Percentiles rank a stretch among this genome's conserved stretches.
These are phyloP conservation scores for Drosophila carrolli DNA, from an alignment of 1,140 invertebrate genomes.

Conservation along the genomic window DNA sequence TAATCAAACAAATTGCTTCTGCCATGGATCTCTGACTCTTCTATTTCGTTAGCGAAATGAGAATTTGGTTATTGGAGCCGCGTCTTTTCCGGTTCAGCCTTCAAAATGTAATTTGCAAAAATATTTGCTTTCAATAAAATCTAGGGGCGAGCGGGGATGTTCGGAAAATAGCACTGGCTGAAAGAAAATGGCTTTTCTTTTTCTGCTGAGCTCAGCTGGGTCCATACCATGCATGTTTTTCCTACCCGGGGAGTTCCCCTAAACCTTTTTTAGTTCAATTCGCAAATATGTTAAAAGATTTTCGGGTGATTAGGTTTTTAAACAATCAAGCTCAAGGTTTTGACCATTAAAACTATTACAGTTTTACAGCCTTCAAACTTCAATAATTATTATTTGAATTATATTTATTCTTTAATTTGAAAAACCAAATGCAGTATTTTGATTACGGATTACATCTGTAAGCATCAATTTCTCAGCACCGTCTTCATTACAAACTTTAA, in stretches of 20 bases:
- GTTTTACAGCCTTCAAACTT: no score
- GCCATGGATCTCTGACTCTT: slow-evolving; percentile 48
- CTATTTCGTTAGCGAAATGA: slow-evolving; percentile 32
- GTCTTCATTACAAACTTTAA: no score
- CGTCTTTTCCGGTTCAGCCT: slow-evolving; percentile 38
- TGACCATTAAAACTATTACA: no score
- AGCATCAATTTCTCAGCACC: no score
- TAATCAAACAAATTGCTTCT: slow-evolving; percentile 81
- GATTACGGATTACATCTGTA: no score
- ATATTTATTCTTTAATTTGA: no score
- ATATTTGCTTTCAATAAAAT: slow-evolving; percentile 78
- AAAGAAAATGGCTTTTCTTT: slow-evolving; percentile 18
- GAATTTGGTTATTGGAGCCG: slow-evolving; percentile 37
- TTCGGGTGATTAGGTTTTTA: no score
- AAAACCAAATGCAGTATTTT: no score
- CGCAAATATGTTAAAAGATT: background rate
- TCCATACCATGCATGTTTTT: slow-evolving; percentile 16
- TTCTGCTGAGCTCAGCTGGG: slow-evolving; percentile 47
- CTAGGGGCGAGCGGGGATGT: background rate
- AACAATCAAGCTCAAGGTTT: no score
- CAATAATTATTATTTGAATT: no score
- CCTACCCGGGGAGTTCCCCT: slow-evolving; percentile 9
- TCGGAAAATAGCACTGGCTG: slow-evolving; percentile 25
- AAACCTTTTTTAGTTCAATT: background rate
- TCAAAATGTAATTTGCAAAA: slow-evolving; percentile 77